Percentiles rank a stretch among this genome's conserved stretches.
phyloP scores from a whole-genome alignment of 2,797 vertebrate genomes.

The Delichon dasypus region DNA sequence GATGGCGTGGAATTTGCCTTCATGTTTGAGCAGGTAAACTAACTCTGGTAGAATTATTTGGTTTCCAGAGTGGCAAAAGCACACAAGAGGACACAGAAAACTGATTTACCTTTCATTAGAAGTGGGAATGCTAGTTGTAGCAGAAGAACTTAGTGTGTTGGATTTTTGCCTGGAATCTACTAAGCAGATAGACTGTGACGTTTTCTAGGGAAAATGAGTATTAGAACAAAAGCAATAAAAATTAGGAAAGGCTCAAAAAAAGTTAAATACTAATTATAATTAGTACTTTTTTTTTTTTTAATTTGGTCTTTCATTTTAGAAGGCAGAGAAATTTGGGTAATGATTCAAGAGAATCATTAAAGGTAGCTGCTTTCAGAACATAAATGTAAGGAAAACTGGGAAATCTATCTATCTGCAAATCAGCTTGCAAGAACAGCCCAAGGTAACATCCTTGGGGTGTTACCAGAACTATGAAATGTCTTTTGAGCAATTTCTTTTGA shows the following conservation, averaged over 20 bases:
- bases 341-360: neutral
- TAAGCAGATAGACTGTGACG: neutral
- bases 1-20: constrained; percentile 94
- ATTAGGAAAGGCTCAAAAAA: neutral
- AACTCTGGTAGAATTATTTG: neutral
- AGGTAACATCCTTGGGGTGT: neutral
- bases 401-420: neutral
- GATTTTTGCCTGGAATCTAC: neutral
- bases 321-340: neutral
- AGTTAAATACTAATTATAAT: neutral
- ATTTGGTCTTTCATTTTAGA: neutral
- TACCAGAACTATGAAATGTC: neutral
- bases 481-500: neutral
- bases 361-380: neutral
- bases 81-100: neutral
- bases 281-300: neutral
- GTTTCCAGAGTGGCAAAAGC: neutral
- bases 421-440: neutral
- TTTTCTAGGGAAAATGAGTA: neutral
- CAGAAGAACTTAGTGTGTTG: neutral
- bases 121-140: neutral
- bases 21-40: constrained; percentile 93
- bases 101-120: neutral
- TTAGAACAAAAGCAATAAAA: neutral
- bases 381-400: neutral